Evolutionary conservation across 2,113 vertebrate genomes (phyloP).

Genomic region (Leptodactylus fuscus): DNA sequence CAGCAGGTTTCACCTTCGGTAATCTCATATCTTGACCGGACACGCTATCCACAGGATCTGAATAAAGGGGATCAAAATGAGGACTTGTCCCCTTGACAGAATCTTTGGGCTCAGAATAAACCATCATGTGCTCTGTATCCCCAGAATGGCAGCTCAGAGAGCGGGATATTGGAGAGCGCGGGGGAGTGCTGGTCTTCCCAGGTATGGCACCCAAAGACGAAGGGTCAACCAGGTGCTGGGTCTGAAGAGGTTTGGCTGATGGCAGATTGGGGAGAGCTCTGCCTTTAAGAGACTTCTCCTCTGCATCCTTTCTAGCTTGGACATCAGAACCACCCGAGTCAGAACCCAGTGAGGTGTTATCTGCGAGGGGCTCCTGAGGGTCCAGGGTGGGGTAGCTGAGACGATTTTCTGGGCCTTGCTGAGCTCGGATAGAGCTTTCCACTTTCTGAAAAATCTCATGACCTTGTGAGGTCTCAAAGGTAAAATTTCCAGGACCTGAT

Average conservation of each 20-base stretch:
- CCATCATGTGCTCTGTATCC: slow-evolving; percentile 65
- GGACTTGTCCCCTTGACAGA: slow-evolving; percentile 74
- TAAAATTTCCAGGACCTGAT: slow-evolving; percentile 95
- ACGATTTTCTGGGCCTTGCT: slow-evolving; percentile 82
- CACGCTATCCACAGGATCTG: slow-evolving; percentile 86
- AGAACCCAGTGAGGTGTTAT: not conserved
- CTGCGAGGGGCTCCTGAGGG: slow-evolving; percentile 64
- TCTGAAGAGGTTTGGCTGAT: not conserved
- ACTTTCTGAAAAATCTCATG: slow-evolving; percentile 94
- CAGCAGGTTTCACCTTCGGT: slow-evolving; percentile 57
- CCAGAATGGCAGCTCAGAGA: slow-evolving; percentile 65
- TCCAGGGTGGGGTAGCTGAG: slow-evolving; percentile 74
- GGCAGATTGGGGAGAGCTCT: slow-evolving; percentile 73
- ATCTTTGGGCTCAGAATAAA: slow-evolving; percentile 93
- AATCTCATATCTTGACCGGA: accelerated
- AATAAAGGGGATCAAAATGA: slow-evolving; percentile 81
- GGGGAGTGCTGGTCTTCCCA: slow-evolving; percentile 63
- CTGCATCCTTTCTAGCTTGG: not conserved
- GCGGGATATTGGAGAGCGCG: slow-evolving; percentile 64
- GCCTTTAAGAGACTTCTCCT: slow-evolving; percentile 73
- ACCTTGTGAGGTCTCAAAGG: slow-evolving; percentile 94
- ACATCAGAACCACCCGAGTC: not conserved
- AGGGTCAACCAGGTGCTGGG: slow-evolving; percentile 28
- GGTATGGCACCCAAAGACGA: slow-evolving; percentile 46
- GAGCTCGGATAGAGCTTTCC: slow-evolving; percentile 87